Evolutionary conservation across 1,140 invertebrate genomes (phyloP), one percentile per base, ranked within the genome.

Genomic region (Diachasmimorpha longicaudata): DNA sequence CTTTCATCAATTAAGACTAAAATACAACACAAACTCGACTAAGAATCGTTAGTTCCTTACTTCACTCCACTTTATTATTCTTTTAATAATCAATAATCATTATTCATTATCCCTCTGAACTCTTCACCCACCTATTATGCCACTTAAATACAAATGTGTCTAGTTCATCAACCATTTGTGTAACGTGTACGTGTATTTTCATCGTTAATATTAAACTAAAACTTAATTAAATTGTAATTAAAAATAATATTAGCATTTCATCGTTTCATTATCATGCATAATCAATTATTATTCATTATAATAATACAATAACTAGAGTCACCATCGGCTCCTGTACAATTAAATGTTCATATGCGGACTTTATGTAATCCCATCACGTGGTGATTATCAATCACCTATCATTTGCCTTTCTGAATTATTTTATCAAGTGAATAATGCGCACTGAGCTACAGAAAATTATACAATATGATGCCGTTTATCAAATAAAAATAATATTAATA

Each of bases 271-370:
- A 80, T 78, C 75, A 80, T 78, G 77, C 75, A 80, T 80, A 74
- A 71, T 78, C 66, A 78, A 78, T 80, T 68, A 74, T 76, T 79
- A 79, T 79, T 79, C 69, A 78, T 80, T 25, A 63, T 80, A 80
- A 78, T 79, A 79, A 80, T 80, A 80, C 79, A 80, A 63, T 63
- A 63, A 70, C 77, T 78, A 80, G 79, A 80, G 77, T 77, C 74
- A 78, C 77, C 75, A 46, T 36, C 70, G 77, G 77, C 77, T 77
- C 77, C 77, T 79, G 70, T 79, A 79, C 78, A 79, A 31, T 31
- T 31, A 31, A 31, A 76, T 52, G 44, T 77, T 79, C 72, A 72
- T 74, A 70, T 71, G 52, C 72, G 58, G 58, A 77, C 70, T 79
- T 72, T 25, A 8, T 66, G 75, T 74, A 23, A 67, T 77, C 69